Evolutionary conservation across 1,140 invertebrate species (phyloP), one percentile per base, ranked within the genome.

Genomic region (Ooceraea biroi): DNA sequence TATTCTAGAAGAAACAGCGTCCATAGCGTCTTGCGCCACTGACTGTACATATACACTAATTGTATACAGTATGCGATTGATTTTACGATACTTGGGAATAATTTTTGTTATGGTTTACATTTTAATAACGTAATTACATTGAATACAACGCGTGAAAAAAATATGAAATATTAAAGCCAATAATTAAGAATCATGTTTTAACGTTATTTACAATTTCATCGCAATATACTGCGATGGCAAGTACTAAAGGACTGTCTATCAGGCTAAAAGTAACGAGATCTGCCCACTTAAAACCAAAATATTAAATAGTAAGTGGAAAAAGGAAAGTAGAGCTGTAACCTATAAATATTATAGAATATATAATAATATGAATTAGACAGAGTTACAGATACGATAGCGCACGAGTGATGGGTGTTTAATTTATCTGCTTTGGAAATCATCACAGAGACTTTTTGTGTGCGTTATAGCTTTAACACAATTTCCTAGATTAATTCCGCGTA

Each of bases 291-390:
- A 60, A 73, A 73, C 3, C 27, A 57, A 36, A 72, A 8, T 58
- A 22, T 63, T 76, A 61, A 48, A 19, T 60, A 74, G 5, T 61
- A 76, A 66, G 41, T 44, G 3, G 22, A 36, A 52, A 22, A 22
- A 76, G n/a, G 7, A 19, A 17, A 60, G 1, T 65, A 76, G 65
- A 11, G 14, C 12, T 17, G 17, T 57, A 8, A 72, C 46, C 0
- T 36, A 36, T 41, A 27, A 36, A 7, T 10, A 46, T 30, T 65
- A 65, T 36, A 77, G 8, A 66, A 77, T 52, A 36, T 36, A 36
- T 36, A 36, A 36, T 36, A 36, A 36, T 36, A 36, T 36, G 36
- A 36, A 36, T 22, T 65, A 65, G 50, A 36, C 50, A 14, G 1
- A 50, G 27, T 41, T 36, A 30, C 30, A 22, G 8, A 19, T n/a